Conservation (phyloP, 2,888 invertebrate genomes). For the Epsilonema sp. region DNA sequence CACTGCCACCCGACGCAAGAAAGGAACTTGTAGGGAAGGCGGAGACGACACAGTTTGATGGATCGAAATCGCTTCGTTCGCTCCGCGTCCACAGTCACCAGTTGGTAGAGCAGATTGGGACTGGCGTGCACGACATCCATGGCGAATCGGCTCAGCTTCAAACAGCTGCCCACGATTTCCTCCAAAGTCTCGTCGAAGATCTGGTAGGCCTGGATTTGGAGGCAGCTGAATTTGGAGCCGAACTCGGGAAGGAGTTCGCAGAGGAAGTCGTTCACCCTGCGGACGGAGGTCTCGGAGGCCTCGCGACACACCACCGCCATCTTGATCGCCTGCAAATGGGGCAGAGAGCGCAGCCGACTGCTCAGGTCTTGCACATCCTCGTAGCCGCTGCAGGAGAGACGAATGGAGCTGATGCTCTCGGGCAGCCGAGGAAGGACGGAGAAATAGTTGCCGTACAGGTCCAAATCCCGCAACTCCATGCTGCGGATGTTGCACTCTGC, state of each 20-base stretch:
- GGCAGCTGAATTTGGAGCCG: not conserved
- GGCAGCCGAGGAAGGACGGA: slow-evolving; percentile 18
- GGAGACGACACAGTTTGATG: not conserved
- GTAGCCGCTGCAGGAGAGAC: slow-evolving; percentile 20
- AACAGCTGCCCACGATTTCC: not conserved
- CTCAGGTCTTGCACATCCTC: slow-evolving; percentile 15
- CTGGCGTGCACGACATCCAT: slow-evolving; percentile 10
- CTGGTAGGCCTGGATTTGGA: not conserved
- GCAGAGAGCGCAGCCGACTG: slow-evolving; percentile 9
- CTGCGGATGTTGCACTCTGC: slow-evolving; percentile 3
- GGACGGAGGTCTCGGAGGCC: not conserved
- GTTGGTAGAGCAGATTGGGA: not conserved
- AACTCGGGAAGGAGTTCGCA: not conserved
- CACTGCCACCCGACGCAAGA: not conserved
- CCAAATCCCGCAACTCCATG: slow-evolving; percentile 16
- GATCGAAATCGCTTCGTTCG: slow-evolving; percentile 10
- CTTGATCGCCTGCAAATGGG: not conserved
- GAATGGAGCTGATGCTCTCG: slow-evolving; percentile 16
- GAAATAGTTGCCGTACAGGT: slow-evolving; percentile 25
- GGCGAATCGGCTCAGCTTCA: not conserved
- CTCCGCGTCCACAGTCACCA: slow-evolving; percentile 5
- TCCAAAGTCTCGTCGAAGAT: not conserved
- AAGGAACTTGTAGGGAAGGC: not conserved
- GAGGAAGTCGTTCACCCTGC: not conserved
- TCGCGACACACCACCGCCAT: not conserved